A percentile compares a stretch with the other conserved stretches of the same genome.
Evolutionary conservation across 2,797 vertebrate genomes (phyloP).

Genomic region (Oryzias dopingdopingensis): DNA sequence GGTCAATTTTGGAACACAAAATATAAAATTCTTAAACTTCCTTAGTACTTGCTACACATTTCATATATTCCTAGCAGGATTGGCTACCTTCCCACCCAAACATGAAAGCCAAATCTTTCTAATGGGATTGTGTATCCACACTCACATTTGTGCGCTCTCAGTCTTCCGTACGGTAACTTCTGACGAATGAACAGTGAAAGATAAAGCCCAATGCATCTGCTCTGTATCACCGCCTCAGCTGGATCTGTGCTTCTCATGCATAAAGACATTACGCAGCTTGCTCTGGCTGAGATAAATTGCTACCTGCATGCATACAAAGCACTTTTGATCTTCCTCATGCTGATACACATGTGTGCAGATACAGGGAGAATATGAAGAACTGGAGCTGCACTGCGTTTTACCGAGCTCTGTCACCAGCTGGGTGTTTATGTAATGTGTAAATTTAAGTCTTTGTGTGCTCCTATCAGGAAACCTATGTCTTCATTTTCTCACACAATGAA

Average conservation of each 20-base stretch:
- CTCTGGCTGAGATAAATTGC: slow-evolving; percentile 48
- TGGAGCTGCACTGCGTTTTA: neutral
- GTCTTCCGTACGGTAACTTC: slow-evolving; percentile 43
- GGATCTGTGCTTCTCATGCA: slow-evolving; percentile 32
- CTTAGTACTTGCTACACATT: no score
- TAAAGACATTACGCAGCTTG: slow-evolving; percentile 56
- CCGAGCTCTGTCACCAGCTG: neutral
- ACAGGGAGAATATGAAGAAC: slow-evolving; percentile 6
- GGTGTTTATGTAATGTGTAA: slow-evolving; percentile 2
- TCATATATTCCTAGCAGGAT: no score
- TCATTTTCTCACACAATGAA: slow-evolving; percentile 6
- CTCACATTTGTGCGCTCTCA: slow-evolving; percentile 13
- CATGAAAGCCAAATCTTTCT: neutral
- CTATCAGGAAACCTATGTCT: slow-evolving; percentile 1
- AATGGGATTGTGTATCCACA: neutral
- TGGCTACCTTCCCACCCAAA: no score
- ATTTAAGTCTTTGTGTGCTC: slow-evolving; percentile 1
- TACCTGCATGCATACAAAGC: slow-evolving; percentile 35
- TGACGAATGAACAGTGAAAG: slow-evolving; percentile 44
- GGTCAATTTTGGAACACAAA: no score
- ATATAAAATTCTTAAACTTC: no score
- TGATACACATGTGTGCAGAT: slow-evolving; percentile 9
- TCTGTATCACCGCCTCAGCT: slow-evolving; percentile 49
- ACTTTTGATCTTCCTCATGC: slow-evolving; percentile 9
- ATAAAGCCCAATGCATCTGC: slow-evolving; percentile 53